These are phyloP conservation scores for Oceanodroma tethys DNA, from an alignment of 2,113 vertebrate genomes.

Conservation along the genomic window DNA sequence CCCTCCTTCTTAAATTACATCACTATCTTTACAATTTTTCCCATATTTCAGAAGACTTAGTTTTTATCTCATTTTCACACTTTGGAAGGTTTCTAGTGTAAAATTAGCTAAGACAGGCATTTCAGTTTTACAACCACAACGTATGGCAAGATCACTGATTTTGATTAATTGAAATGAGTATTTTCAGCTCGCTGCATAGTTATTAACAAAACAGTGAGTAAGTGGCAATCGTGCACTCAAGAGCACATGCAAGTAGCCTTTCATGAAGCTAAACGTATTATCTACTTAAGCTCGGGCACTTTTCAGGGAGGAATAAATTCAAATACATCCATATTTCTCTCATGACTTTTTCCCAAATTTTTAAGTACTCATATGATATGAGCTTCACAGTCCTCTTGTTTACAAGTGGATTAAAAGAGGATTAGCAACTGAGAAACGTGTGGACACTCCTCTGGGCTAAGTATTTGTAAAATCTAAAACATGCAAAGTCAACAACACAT, in stretches of 20 bases:
- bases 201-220: background rate
- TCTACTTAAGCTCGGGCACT: background rate
- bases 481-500: background rate
- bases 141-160: background rate
- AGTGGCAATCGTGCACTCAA: background rate
- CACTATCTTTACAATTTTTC: background rate
- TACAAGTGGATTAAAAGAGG: background rate
- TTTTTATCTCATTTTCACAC: background rate
- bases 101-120: background rate
- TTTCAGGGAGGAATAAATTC: background rate
- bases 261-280: background rate
- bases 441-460: background rate
- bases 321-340: background rate
- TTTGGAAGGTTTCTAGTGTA: background rate
- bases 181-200: background rate
- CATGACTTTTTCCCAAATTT: background rate
- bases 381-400: background rate
- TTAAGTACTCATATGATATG: background rate
- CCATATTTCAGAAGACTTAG: background rate
- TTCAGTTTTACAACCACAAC: background rate
- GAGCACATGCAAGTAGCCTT: background rate
- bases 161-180: background rate
- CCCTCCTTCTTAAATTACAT: background rate
- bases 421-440: background rate
- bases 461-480: background rate